A percentile compares a stretch with the other conserved stretches of the same genome.
Conservation (phyloP, 2,113 vertebrate genomes). For the Lota lota region DNA sequence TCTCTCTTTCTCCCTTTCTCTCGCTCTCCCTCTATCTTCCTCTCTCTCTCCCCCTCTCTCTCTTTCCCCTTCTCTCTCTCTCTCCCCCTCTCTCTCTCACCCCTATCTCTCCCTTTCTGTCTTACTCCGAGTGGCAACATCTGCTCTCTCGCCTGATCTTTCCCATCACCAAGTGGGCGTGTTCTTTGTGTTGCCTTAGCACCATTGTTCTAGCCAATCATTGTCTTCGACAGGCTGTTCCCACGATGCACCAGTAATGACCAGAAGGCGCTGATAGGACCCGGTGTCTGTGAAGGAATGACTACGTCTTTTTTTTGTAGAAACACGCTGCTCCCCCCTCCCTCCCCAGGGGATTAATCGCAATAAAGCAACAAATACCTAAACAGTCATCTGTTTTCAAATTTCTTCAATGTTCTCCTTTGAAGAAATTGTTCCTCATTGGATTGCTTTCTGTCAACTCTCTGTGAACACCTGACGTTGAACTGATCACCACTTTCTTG, state of each 20-base stretch:
- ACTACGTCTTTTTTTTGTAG: constrained; percentile 41
- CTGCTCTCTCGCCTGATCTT: constrained; percentile 65
- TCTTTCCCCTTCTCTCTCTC: background rate
- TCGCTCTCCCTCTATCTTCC: no score
- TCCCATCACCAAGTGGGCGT: constrained; percentile 70
- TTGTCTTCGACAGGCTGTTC: constrained; percentile 70
- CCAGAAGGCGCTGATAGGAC: constrained; percentile 68
- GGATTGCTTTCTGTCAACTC: background rate
- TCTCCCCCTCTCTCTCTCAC: background rate
- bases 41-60: no score
- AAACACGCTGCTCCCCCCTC: constrained; percentile 45
- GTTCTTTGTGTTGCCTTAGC: constrained; percentile 62
- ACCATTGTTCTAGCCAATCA: constrained; percentile 74
- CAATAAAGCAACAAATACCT: constrained; percentile 52
- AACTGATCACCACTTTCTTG: background rate
- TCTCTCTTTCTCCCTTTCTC: no score
- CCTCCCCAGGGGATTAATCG: constrained; percentile 54
- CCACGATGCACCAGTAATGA: constrained; percentile 72
- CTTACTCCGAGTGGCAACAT: constrained; percentile 66
- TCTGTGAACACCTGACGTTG: background rate
- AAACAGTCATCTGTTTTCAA: constrained; percentile 23
- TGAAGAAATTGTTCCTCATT: background rate
- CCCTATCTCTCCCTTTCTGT: constrained; percentile 38
- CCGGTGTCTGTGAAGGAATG: constrained; percentile 72
- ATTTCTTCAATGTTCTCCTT: background rate